A percentile compares a stretch with the other conserved stretches of the same genome.
Evolutionary conservation across 2,888 invertebrate species (phyloP).

Genomic region (Napeogenes sylphis): DNA sequence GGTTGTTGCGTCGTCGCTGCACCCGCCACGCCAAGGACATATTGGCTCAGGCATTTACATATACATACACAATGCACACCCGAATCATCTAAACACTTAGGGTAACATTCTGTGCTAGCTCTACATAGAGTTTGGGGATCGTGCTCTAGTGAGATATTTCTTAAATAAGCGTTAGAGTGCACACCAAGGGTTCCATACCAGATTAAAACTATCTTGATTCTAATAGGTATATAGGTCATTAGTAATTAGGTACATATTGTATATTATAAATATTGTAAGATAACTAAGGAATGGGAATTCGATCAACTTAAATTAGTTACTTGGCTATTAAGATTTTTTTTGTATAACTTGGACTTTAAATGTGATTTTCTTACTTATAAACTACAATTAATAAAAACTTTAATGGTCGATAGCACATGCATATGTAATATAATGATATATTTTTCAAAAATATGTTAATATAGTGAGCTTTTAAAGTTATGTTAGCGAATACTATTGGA

Average conservation of each 20-base stretch:
- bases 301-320: too few species aligned
- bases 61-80: slow-evolving; percentile 64
- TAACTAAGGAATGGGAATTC: too few species aligned
- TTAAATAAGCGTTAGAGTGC: slow-evolving; percentile 3
- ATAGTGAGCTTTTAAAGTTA: background rate
- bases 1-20: slow-evolving; percentile 70
- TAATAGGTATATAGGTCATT: too few species aligned
- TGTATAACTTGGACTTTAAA: too few species aligned
- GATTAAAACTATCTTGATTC: too few species aligned
- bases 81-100: slow-evolving; percentile 35
- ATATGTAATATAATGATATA: slow-evolving; percentile 1
- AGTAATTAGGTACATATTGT: too few species aligned
- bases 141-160: slow-evolving; percentile 21
- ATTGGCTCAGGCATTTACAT: slow-evolving; percentile 54
- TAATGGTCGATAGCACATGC: slow-evolving; percentile 3
- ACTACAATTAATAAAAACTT: background rate
- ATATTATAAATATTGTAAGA: too few species aligned
- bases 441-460: background rate
- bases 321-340: too few species aligned
- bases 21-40: slow-evolving; percentile 53
- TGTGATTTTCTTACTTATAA: too few species aligned
- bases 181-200: background rate
- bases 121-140: slow-evolving; percentile 27
- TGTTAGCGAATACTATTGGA: background rate
- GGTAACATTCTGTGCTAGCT: slow-evolving; percentile 33